These are phyloP conservation scores for Misgurnus anguillicaudatus DNA, from an alignment of 2,113 vertebrate genomes.

Conservation along the genomic window DNA sequence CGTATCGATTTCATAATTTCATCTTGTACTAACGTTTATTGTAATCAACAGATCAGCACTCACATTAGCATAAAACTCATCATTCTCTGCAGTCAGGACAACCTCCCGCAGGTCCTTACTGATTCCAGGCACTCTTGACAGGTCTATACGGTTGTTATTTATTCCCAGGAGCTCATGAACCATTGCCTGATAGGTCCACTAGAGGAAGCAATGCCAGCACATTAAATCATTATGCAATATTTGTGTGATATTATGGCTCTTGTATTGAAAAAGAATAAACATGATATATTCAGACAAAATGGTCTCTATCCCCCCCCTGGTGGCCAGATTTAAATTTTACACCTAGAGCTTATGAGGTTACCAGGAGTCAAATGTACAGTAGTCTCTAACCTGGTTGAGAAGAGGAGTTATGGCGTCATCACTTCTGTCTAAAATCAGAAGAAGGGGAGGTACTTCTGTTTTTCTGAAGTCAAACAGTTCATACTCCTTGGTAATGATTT, in stretches of 20 bases:
- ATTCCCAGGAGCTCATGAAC: slow-evolving; percentile 93
- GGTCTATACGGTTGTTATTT: slow-evolving; percentile 95
- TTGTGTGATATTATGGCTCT: background rate
- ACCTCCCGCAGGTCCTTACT: slow-evolving; percentile 92
- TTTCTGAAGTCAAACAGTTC: slow-evolving; percentile 96
- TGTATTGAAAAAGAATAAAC: background rate
- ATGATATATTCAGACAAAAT: background rate
- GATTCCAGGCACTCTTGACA: slow-evolving; percentile 90
- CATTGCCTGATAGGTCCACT: slow-evolving; percentile 99
- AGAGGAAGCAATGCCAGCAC: background rate
- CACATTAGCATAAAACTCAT: slow-evolving; percentile 96
- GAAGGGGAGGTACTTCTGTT: slow-evolving; percentile 91
- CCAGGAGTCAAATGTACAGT: too few species aligned
- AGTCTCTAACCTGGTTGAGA: slow-evolving; percentile 73
- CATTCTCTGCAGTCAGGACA: slow-evolving; percentile 92
- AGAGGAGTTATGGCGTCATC: slow-evolving; percentile 93
- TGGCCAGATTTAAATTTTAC: slow-evolving; percentile 20
- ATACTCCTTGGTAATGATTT: slow-evolving; percentile 97
- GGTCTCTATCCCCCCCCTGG: slow-evolving; percentile 42
- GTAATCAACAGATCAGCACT: slow-evolving; percentile 55
- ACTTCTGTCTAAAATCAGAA: slow-evolving; percentile 89
- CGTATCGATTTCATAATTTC: background rate
- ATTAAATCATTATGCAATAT: background rate
- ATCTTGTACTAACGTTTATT: background rate
- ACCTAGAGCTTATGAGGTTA: background rate